These are phyloP conservation scores for Dasypolia templi DNA, from an alignment of 2,888 invertebrate genomes.

Conservation along the genomic window DNA sequence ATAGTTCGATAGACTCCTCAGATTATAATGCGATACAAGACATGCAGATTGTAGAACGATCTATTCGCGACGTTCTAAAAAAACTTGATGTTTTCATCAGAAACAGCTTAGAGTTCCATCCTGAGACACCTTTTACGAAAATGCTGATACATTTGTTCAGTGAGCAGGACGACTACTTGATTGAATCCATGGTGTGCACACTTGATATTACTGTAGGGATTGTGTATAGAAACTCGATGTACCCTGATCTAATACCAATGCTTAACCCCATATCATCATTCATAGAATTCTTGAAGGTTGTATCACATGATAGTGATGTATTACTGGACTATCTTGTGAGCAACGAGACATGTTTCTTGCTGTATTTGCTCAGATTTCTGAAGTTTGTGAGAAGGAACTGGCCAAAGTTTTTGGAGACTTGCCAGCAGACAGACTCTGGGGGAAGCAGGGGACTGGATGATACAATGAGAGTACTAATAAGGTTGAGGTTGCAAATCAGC, in stretches of 20 bases:
- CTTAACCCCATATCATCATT: slow-evolving; percentile 96
- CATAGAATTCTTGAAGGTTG: slow-evolving; percentile 95
- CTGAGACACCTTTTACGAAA: slow-evolving; percentile 96
- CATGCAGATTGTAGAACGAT: slow-evolving; percentile 96
- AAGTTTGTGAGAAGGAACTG: slow-evolving; percentile 96
- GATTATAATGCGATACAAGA: slow-evolving; percentile 97
- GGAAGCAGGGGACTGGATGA: slow-evolving; percentile 92
- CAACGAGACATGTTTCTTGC: slow-evolving; percentile 97
- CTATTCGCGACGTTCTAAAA: slow-evolving; percentile 95
- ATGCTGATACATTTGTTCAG: slow-evolving; percentile 96
- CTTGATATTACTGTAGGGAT: slow-evolving; percentile 96
- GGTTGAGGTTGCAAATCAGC: slow-evolving; percentile 95
- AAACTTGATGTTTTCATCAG: slow-evolving; percentile 96
- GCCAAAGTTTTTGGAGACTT: slow-evolving; percentile 95
- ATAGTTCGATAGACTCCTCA: slow-evolving; percentile 95
- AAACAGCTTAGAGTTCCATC: slow-evolving; percentile 95
- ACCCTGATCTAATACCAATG: slow-evolving; percentile 95
- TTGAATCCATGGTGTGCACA: slow-evolving; percentile 98
- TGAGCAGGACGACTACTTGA: slow-evolving; percentile 97
- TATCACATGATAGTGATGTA: slow-evolving; percentile 95
- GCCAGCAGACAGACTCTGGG: slow-evolving; percentile 91
- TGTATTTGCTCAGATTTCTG: slow-evolving; percentile 95
- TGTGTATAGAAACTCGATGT: slow-evolving; percentile 94
- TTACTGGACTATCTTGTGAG: slow-evolving; percentile 96
- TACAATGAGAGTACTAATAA: slow-evolving; percentile 95